Percentiles rank a stretch among this genome's conserved stretches.
Evolutionary conservation across 2,888 invertebrate genomes (phyloP).

Genomic region (Amblyteles armatorius): DNA sequence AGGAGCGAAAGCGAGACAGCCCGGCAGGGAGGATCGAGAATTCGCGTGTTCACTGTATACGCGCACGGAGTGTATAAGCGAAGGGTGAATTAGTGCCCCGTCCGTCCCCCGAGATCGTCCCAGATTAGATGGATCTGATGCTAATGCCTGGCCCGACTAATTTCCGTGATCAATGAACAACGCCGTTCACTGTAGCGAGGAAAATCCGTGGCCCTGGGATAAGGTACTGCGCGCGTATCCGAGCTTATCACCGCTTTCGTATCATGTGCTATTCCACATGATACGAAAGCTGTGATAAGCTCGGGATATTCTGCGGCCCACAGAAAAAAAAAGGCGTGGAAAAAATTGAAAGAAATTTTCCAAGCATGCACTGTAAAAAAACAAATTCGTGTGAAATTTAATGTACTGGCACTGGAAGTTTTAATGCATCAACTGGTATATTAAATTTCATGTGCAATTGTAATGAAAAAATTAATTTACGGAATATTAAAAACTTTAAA

Average conservation of each 20-base stretch:
- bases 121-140: constrained; percentile 75
- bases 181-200: constrained; percentile 30
- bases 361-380: too few relatives aligned
- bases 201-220: constrained; percentile 29
- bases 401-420: too few relatives aligned
- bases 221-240: constrained; percentile 27
- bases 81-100: constrained; percentile 71
- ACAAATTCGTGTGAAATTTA: too few relatives aligned
- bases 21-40: constrained; percentile 5
- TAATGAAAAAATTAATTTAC: too few relatives aligned
- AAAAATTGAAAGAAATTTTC: too few relatives aligned
- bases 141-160: constrained; percentile 78
- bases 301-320: not conserved
- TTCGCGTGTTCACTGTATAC: constrained; percentile 20
- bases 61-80: constrained; percentile 38
- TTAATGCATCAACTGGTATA: too few relatives aligned
- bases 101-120: constrained; percentile 70
- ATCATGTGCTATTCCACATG: not conserved
- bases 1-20: constrained; percentile 5
- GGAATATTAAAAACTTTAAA: too few relatives aligned
- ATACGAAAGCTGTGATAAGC: not conserved
- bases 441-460: too few relatives aligned
- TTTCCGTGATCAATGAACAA: constrained; percentile 71
- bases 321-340: too few relatives aligned
- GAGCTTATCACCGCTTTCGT: too few relatives aligned